Evolutionary conservation across 2,797 vertebrate genomes (phyloP), one percentile per base, ranked within the genome.

Genomic region (Thripadectes ignobilis): DNA sequence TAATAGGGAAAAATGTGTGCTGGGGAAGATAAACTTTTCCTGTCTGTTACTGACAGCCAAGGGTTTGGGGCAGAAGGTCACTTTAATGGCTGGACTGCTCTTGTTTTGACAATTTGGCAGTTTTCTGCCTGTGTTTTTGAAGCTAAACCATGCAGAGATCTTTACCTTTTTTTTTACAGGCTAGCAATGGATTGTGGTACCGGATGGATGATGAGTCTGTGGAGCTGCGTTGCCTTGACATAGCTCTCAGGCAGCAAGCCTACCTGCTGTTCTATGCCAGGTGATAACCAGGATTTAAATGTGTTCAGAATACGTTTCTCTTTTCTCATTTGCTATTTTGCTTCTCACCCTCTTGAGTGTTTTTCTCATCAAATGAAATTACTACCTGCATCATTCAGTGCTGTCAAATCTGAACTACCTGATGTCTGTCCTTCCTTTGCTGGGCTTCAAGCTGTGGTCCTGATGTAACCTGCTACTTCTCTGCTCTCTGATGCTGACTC

Each of bases 191-290:
- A 7, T 30, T 69, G 48, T 86, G 83, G 83, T 77, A 86, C 24
- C 12, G 14, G 39, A 86, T 86, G 83, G 30, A 77, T 30, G 83
- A 86, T 24, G 46, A 24, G 30, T 61, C 48, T 54, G 73, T 86
- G 55, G 41, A 77, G 41, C 34, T 21, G 12, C 0, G 26, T 55
- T 24, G 41, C 65, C 9, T 55, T 9, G 34, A 41, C 65, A 34
- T 17, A 55, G 74, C 30, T 48, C 74, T 86, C 57, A 77, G 9
- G 57, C 73, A 86, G 48, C 84, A 69, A 78, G 84, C 73, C 65
- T 86, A 86, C 57, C 34, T 86, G 39, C 84, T 86, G 8, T 86
- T 86, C 7, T 77, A 86, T 94, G 98, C 98, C 96, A 99, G 98
- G 99, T 99, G 96, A 52, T 39, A 22, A 32, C 58, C 43, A 41